phyloP scores from a whole-genome alignment of 2,113 vertebrate species.

The Mirounga angustirostris region DNA sequence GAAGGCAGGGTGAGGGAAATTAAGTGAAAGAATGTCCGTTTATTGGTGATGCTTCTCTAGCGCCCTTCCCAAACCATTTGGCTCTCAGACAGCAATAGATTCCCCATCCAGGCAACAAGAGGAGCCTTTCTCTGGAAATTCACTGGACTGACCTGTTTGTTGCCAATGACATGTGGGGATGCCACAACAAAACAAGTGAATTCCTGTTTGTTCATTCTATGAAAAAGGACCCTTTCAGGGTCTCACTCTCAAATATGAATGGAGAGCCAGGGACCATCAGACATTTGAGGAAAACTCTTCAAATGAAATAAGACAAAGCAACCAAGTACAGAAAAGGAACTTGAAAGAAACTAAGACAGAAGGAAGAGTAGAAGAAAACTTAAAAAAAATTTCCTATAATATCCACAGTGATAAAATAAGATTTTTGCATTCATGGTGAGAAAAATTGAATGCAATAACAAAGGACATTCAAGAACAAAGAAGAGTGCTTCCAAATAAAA shows the following conservation, averaged over 20 bases:
- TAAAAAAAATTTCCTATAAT: not conserved
- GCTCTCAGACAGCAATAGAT: not conserved
- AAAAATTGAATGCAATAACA: not conserved
- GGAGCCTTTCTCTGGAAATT: not conserved
- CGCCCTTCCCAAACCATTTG: not conserved
- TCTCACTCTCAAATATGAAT: not conserved
- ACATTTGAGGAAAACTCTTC: not conserved
- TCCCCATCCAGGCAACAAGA: not conserved
- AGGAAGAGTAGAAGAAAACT: not conserved
- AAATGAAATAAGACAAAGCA: conserved; percentile 24
- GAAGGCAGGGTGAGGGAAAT: not conserved
- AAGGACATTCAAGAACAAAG: not conserved
- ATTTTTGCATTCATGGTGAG: not conserved
- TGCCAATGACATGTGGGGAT: not conserved
- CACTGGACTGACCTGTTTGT: not conserved
- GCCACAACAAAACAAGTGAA: not conserved
- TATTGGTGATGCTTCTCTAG: not conserved
- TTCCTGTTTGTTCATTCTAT: not conserved
- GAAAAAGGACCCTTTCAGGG: not conserved
- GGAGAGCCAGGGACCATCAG: not conserved
- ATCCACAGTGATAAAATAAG: conserved; percentile 21
- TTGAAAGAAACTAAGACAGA: not conserved
- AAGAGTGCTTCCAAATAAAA: conserved; percentile 38
- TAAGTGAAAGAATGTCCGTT: not conserved
- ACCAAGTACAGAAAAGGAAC: not conserved